A percentile compares a stretch with the other conserved stretches of the same genome.
phyloP scores from a whole-genome alignment of 2,113 vertebrate species.

The Agapornis roseicollis region DNA sequence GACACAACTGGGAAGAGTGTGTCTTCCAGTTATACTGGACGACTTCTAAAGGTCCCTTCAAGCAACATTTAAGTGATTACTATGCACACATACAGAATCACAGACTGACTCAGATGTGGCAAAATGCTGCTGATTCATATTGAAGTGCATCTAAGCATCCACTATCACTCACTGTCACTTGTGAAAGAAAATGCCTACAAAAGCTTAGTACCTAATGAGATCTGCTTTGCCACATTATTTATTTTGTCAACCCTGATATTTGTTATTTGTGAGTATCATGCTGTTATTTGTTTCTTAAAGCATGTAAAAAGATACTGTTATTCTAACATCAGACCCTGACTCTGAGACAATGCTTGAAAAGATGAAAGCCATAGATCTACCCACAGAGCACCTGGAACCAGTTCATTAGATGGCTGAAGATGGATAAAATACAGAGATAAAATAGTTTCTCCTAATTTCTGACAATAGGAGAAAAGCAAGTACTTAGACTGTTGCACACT shows the following conservation, averaged over 20 bases:
- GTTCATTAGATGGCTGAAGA: not conserved
- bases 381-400: not conserved
- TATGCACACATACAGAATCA: not conserved
- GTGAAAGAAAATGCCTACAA: not conserved
- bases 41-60: not conserved
- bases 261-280: not conserved
- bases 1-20: rapidly evolving
- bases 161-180: not conserved
- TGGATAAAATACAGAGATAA: not conserved
- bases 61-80: not conserved
- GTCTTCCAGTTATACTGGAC: not conserved
- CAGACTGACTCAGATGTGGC: not conserved
- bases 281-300: not conserved
- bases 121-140: not conserved
- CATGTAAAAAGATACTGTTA: not conserved
- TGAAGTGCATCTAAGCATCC: not conserved
- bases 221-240: not conserved
- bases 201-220: not conserved
- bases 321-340: not conserved
- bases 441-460: not conserved
- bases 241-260: not conserved
- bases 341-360: not conserved
- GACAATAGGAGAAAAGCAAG: not conserved
- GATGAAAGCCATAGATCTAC: not conserved
- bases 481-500: not conserved